Evolutionary conservation across 2,113 vertebrate genomes (phyloP), one percentile per base, ranked within the genome.

Genomic region (Illadopsis cleaveri): DNA sequence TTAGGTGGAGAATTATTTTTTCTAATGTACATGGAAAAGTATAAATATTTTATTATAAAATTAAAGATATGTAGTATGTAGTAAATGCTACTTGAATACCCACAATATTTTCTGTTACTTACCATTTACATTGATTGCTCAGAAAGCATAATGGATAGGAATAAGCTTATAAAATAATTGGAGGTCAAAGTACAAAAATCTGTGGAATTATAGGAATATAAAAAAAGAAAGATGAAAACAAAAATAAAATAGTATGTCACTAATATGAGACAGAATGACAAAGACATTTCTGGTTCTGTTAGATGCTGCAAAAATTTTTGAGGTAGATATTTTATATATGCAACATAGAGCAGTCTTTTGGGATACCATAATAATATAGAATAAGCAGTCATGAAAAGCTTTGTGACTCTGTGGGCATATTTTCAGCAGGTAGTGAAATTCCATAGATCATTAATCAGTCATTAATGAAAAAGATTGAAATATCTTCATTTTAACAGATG

Each of bases 401-500:
- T 60, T 89, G 65, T 75, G 44, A 71, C 20, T 79, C 38, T 1
- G 2, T 56, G 37, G 23, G 28, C 48, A 65, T 64, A 82, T 50
- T 95, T 96, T 95, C 81, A 87, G 20, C 81, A 97, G 81, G 89
- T 87, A 82, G 56, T 60, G 56, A 61, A 94, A 92, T 84, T 91
- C 72, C 40, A 96, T 57, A 97, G 81, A 57, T 91, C 94, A 87
- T 96, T 96, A 95, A 82, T 91, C 89, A 82, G 80, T 93, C 73
- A 87, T 91, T 95, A 93, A 78, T 82, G 28, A 38, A 92, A 82
- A 48, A 94, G 83, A 94, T 24, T 94, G 93, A 95, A 95, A 95
- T 93, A 91, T 82, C 81, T 93, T 94, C 89, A 61, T 93, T 83
- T 96, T 95, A 94, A 89, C 94, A 96, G 86, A 91, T 95, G 83